phyloP scores from a whole-genome alignment of 2,888 invertebrate genomes.

The Euzophera pinguis region DNA sequence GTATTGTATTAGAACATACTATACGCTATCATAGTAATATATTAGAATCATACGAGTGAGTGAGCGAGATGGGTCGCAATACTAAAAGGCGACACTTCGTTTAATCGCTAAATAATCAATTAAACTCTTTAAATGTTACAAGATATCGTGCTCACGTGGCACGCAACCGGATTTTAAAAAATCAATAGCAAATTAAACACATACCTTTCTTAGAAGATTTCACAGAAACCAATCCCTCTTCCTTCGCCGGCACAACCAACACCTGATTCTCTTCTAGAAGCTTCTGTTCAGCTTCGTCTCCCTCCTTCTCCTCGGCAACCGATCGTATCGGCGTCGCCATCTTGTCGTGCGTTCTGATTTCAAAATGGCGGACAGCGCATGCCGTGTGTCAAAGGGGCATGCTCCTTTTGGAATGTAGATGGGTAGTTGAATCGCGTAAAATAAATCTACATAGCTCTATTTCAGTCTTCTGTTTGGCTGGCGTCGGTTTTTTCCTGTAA shows the following conservation, averaged over 20 bases:
- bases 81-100: too few species aligned
- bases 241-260: slow-evolving; percentile 41
- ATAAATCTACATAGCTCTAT: slow-evolving; percentile 33
- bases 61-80: too few species aligned
- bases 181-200: slow-evolving; percentile 9
- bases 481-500: slow-evolving; percentile 32
- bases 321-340: slow-evolving; percentile 48
- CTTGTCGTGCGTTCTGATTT: slow-evolving; percentile 31
- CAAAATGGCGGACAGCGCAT: slow-evolving; percentile 13
- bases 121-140: too few species aligned
- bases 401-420: slow-evolving; percentile 26
- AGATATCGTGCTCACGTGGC: too few species aligned
- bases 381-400: slow-evolving; percentile 22
- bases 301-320: slow-evolving; percentile 41
- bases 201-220: slow-evolving; percentile 73
- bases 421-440: slow-evolving; percentile 24
- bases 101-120: too few species aligned
- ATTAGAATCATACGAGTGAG: too few species aligned
- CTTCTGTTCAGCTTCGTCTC: slow-evolving; percentile 60
- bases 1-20: too few species aligned
- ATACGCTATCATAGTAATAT: too few species aligned
- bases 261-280: slow-evolving; percentile 46
- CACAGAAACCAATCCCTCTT: slow-evolving; percentile 41
- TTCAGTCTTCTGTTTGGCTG: slow-evolving; percentile 50
- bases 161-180: too few species aligned